These are phyloP conservation scores for Drosophila dunni DNA, from an alignment of 1,140 invertebrate species.

Conservation along the genomic window DNA sequence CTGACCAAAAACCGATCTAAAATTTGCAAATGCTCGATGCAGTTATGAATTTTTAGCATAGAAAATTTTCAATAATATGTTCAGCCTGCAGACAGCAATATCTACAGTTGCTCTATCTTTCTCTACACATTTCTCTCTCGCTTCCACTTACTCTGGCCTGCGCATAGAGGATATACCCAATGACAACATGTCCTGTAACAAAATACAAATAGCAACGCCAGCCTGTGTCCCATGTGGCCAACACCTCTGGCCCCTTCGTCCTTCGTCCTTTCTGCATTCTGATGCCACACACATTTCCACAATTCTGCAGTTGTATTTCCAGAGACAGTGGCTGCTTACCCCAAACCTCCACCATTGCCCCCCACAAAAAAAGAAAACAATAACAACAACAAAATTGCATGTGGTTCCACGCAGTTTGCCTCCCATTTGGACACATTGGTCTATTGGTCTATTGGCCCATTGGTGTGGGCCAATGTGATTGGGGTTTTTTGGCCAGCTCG, in stretches of 20 bases:
- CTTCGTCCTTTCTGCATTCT: slow-evolving; percentile 3
- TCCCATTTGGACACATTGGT: slow-evolving; percentile 10
- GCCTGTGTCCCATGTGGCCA: slow-evolving; percentile 46
- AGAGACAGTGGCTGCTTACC: not conserved
- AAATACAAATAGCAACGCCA: slow-evolving; percentile 68
- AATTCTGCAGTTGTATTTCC: slow-evolving; percentile 13
- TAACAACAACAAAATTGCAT: slow-evolving; percentile 61
- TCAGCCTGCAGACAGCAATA: slow-evolving; percentile 18
- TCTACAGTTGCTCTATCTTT: not conserved
- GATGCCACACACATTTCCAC: slow-evolving; percentile 12
- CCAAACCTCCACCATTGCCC: not conserved
- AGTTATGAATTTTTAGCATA: slow-evolving; percentile 66
- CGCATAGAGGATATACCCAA: slow-evolving; percentile 55
- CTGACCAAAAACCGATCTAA: slow-evolving; percentile 15
- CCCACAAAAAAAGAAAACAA: too few relatives aligned
- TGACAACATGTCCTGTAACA: slow-evolving; percentile 66
- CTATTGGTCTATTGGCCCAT: not conserved
- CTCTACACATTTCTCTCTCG: not conserved
- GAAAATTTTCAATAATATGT: slow-evolving; percentile 66
- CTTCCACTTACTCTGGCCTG: not conserved
- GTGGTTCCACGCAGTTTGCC: slow-evolving; percentile 61
- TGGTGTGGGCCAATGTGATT: slow-evolving; percentile 6
- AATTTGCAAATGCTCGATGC: slow-evolving; percentile 25
- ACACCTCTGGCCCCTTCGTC: slow-evolving; percentile 44
- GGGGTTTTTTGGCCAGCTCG: slow-evolving; percentile 29